Evolutionary conservation across 2,797 vertebrate species (phyloP).

Genomic region (Hippopotamyrus pictus): DNA sequence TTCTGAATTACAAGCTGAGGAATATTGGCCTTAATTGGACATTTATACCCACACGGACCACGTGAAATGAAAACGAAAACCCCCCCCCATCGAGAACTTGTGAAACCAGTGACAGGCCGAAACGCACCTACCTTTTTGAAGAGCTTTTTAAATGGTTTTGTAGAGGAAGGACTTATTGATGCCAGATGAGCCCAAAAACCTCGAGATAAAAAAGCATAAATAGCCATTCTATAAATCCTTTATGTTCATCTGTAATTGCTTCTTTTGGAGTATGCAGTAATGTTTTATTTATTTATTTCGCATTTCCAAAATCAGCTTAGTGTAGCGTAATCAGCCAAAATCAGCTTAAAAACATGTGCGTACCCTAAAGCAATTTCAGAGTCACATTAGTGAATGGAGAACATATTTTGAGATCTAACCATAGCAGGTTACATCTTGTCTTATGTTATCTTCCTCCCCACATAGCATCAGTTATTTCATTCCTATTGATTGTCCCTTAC

Average conservation of each 20-base stretch:
- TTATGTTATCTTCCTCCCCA: neutral
- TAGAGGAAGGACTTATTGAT: neutral
- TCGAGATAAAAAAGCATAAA: neutral
- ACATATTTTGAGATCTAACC: neutral
- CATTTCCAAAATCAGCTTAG: conserved; percentile 5
- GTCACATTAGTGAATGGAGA: neutral
- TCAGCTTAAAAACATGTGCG: neutral
- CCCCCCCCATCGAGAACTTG: conserved; percentile 8
- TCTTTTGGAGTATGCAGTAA: neutral
- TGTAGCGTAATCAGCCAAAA: conserved; percentile 1
- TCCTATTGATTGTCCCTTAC: neutral
- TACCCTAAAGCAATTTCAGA: neutral
- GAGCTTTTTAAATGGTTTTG: conserved; percentile 9
- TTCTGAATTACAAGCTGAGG: conserved; percentile 13
- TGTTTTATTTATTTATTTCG: conserved; percentile 1
- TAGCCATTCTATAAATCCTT: conserved; percentile 1
- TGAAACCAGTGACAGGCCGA: neutral
- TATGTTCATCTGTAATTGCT: neutral
- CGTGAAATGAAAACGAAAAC: neutral
- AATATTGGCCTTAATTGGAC: conserved; percentile 19
- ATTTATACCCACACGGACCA: neutral
- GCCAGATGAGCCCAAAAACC: neutral
- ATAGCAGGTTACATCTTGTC: neutral
- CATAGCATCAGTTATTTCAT: neutral
- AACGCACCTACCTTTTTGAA: neutral